These are phyloP conservation scores for Brachionus plicatilis DNA, from an alignment of 1,140 invertebrate species.

Conservation along the genomic window DNA sequence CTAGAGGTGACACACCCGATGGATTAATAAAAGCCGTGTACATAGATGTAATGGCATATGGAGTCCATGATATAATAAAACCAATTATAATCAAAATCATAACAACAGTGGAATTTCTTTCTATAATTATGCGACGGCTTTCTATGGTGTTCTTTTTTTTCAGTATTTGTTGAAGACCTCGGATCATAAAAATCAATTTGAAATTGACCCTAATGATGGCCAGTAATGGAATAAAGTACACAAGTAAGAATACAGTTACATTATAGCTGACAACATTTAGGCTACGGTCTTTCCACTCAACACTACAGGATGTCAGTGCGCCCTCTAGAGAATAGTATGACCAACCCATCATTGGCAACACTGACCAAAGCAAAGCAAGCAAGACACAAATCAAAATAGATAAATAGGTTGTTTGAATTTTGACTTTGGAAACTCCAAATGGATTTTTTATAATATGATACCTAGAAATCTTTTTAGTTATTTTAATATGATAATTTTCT, in stretches of 20 bases:
- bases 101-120: constrained; percentile 14
- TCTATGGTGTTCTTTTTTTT: background rate
- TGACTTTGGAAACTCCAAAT: background rate
- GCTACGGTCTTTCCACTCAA: constrained; percentile 36
- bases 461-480: background rate
- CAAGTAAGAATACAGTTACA: constrained; percentile 29
- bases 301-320: constrained; percentile 15
- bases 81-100: constrained; percentile 25
- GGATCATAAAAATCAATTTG: constrained; percentile 27
- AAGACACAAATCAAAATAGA: background rate
- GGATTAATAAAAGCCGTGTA: constrained; percentile 21
- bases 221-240: background rate
- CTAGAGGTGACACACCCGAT: background rate
- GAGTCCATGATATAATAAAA: constrained; percentile 38
- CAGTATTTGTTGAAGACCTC: background rate
- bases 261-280: constrained; percentile 31
- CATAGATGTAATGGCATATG: constrained; percentile 20
- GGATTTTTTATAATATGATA: constrained; percentile 27
- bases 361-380: background rate
- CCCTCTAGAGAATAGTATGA: constrained; percentile 38
- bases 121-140: background rate
- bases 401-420: background rate
- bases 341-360: constrained; percentile 28
- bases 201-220: background rate
- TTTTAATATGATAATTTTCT: background rate